Evolutionary conservation across 2,888 invertebrate species (phyloP).

Genomic region (Idaea straminata): DNA sequence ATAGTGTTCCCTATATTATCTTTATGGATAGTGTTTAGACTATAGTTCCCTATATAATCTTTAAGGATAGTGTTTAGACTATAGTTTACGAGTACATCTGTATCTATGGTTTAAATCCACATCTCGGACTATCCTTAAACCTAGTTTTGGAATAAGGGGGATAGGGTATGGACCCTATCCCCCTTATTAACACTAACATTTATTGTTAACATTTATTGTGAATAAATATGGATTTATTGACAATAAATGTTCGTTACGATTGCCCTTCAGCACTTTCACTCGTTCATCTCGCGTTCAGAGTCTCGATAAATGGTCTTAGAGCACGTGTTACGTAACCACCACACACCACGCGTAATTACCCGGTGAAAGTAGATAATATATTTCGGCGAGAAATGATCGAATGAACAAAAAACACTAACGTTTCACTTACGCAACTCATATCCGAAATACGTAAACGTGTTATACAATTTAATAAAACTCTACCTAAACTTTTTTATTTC

Average conservation of each 20-base stretch:
- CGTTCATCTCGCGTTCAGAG: conserved; percentile 1
- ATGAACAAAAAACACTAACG: conserved; percentile 55
- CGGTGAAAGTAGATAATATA: conserved; percentile 67
- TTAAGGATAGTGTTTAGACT: too few relatives aligned
- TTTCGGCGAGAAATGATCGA: conserved; percentile 67
- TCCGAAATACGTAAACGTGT: conserved; percentile 29
- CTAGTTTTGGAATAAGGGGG: too few relatives aligned
- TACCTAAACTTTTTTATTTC: conserved; percentile 16
- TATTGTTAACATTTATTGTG: too few relatives aligned
- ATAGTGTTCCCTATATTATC: too few relatives aligned
- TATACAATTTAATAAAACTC: not conserved
- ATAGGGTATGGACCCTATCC: too few relatives aligned
- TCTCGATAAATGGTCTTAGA: conserved; percentile 43
- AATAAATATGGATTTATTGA: too few relatives aligned
- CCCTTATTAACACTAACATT: too few relatives aligned
- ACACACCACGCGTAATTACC: conserved; percentile 50
- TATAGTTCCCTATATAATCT: too few relatives aligned
- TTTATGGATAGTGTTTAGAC: too few relatives aligned
- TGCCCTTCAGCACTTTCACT: conserved; percentile 29
- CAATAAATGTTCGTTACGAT: conserved; percentile 19
- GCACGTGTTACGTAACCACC: conserved; percentile 44
- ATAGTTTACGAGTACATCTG: too few relatives aligned
- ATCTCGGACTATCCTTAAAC: too few relatives aligned
- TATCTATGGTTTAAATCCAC: too few relatives aligned
- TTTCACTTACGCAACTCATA: conserved; percentile 52